These are phyloP conservation scores for Cyclargus thomasi DNA, from an alignment of 1,140 invertebrate species.

Conservation along the genomic window DNA sequence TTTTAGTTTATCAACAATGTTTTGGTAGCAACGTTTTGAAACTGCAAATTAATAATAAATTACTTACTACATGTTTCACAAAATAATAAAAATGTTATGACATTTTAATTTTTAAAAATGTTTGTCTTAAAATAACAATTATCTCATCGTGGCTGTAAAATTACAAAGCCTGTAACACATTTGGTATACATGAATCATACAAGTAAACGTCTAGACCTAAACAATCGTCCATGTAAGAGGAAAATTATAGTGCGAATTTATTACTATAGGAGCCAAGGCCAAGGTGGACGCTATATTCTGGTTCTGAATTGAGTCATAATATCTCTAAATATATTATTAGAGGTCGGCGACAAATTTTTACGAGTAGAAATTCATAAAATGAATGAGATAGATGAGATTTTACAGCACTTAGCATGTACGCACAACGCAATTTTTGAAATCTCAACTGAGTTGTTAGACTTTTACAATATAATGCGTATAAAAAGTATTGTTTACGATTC, in stretches of 20 bases:
- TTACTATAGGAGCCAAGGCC: slow-evolving; percentile 15
- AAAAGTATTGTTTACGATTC: slow-evolving; percentile 16
- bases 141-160: slow-evolving; percentile 1
- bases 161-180: not conserved
- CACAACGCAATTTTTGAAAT: no score
- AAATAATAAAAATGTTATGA: no score
- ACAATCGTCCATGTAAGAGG: slow-evolving; percentile 26
- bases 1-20: no score
- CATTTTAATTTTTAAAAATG: not conserved
- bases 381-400: no score
- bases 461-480: not conserved
- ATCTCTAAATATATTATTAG: not conserved
- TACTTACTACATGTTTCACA: no score
- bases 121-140: not conserved
- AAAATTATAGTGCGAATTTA: slow-evolving; percentile 26
- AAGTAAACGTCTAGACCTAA: slow-evolving; percentile 3
- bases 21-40: not conserved
- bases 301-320: slow-evolving; percentile 22
- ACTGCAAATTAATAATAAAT: no score
- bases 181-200: slow-evolving; percentile 7
- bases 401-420: no score
- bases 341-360: no score
- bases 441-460: not conserved
- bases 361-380: not conserved
- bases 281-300: slow-evolving; percentile 16